Percentiles rank a stretch among this genome's conserved stretches.
Conservation (phyloP, 2,797 vertebrate species). For the Podarcis lilfordi region DNA sequence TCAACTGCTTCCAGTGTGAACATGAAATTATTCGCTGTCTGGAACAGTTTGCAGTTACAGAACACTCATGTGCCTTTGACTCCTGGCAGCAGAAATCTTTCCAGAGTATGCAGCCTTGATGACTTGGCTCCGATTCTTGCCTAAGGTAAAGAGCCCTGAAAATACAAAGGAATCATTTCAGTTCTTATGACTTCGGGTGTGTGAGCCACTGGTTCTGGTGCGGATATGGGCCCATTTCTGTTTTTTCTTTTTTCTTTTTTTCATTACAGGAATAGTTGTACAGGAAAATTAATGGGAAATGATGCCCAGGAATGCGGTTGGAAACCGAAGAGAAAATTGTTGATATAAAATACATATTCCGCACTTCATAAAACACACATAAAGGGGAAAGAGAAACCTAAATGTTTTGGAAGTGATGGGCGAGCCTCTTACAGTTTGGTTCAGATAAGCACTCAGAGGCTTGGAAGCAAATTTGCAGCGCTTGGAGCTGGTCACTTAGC, state of each 20-base stretch:
- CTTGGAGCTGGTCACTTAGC: not conserved
- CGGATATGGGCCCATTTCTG: not conserved
- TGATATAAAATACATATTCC: constrained; percentile 59
- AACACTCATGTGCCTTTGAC: not conserved
- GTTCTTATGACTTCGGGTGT: not conserved
- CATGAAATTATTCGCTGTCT: not conserved
- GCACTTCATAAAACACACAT: constrained; percentile 42
- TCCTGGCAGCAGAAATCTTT: constrained; percentile 5
- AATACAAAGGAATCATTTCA: constrained; percentile 1
- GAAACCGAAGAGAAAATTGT: constrained; percentile 50
- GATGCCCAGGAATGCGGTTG: constrained; percentile 29
- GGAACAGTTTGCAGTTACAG: not conserved
- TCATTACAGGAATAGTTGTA: constrained; percentile 17
- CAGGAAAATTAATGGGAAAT: constrained; percentile 39
- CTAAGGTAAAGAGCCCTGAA: not conserved
- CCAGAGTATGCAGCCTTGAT: not conserved
- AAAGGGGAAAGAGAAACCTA: constrained; percentile 34
- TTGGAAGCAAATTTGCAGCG: not conserved
- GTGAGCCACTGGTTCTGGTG: not conserved
- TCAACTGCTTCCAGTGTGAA: not conserved
- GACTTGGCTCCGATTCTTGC: not conserved
- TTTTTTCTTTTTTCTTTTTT: not conserved
- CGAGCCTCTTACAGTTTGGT: not conserved
- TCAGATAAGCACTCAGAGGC: constrained; percentile 21
- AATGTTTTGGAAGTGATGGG: constrained; percentile 24